Evolutionary conservation across 2,888 invertebrate species (phyloP).

Genomic region (Trichopoda pennipes): DNA sequence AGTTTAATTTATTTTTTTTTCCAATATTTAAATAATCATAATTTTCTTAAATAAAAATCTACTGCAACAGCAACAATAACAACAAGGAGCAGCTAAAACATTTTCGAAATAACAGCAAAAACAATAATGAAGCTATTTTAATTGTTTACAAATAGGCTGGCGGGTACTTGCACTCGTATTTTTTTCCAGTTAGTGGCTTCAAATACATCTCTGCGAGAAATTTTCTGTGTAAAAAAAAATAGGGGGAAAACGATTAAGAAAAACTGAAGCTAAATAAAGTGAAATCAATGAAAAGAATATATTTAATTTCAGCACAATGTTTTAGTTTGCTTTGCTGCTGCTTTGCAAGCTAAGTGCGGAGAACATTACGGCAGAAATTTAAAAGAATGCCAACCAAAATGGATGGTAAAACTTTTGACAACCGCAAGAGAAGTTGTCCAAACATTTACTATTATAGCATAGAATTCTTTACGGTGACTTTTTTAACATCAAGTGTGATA

Average conservation of each 20-base stretch:
- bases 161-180: slow-evolving; percentile 3
- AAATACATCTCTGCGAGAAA: slow-evolving; percentile 4
- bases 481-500: no score
- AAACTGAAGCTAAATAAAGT: slow-evolving; percentile 12
- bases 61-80: slow-evolving; percentile 16
- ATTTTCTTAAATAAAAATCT: slow-evolving; percentile 41
- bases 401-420: neutral
- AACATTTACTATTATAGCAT: no score
- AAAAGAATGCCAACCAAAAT: neutral
- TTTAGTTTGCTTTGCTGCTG: neutral
- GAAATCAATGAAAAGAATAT: slow-evolving; percentile 54
- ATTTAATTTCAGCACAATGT: slow-evolving; percentile 20
- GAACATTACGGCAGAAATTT: slow-evolving; percentile 5
- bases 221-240: neutral
- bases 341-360: slow-evolving; percentile 16
- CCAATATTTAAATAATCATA: slow-evolving; percentile 36
- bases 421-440: no score
- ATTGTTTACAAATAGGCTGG: slow-evolving; percentile 67
- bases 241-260: neutral
- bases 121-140: slow-evolving; percentile 57
- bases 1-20: slow-evolving; percentile 27
- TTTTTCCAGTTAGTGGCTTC: neutral
- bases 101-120: slow-evolving; percentile 16
- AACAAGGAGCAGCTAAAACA: neutral
- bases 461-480: no score